Conservation (phyloP, 2,888 invertebrate genomes). For the Helobdella robusta region DNA sequence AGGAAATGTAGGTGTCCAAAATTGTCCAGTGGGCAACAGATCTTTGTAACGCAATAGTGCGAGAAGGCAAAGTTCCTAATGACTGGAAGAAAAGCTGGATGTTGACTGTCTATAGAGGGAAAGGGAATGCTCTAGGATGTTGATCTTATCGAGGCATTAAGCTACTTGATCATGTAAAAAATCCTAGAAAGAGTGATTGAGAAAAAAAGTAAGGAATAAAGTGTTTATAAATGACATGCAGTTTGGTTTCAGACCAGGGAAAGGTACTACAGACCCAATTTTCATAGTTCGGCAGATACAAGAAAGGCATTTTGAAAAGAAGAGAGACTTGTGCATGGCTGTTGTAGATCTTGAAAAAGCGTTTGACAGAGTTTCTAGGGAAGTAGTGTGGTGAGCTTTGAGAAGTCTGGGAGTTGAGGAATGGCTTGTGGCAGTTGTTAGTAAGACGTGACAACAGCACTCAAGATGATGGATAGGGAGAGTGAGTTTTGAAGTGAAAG, state of each 20-base stretch:
- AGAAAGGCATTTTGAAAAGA: conserved; percentile 9
- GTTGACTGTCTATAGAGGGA: conserved; percentile 14
- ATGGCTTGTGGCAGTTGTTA: background rate
- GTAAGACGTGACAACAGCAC: background rate
- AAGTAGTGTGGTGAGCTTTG: conserved; percentile 1
- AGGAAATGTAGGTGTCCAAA: background rate
- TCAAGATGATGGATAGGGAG: background rate
- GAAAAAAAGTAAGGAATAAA: conserved; percentile 5
- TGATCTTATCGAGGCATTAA: conserved; percentile 16
- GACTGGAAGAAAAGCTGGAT: conserved; percentile 7
- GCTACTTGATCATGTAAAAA: conserved; percentile 12
- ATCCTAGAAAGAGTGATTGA: conserved; percentile 13
- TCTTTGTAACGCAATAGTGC: background rate
- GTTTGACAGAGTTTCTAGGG: conserved; percentile 14
- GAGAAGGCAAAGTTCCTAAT: background rate
- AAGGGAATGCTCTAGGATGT: conserved; percentile 15
- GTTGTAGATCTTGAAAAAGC: conserved; percentile 21
- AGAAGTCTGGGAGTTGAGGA: background rate
- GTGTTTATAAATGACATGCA: conserved; percentile 14
- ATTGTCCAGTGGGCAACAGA: background rate
- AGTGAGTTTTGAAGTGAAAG: background rate
- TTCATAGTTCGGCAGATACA: conserved; percentile 15
- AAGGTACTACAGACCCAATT: conserved; percentile 17
- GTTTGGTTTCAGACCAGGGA: conserved; percentile 15
- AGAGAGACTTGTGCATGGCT: conserved; percentile 7